These are phyloP conservation scores for Rhopilema esculentum DNA, from an alignment of 30 jellyfish, hydroid and myxozoan species.

Conservation along the genomic window DNA sequence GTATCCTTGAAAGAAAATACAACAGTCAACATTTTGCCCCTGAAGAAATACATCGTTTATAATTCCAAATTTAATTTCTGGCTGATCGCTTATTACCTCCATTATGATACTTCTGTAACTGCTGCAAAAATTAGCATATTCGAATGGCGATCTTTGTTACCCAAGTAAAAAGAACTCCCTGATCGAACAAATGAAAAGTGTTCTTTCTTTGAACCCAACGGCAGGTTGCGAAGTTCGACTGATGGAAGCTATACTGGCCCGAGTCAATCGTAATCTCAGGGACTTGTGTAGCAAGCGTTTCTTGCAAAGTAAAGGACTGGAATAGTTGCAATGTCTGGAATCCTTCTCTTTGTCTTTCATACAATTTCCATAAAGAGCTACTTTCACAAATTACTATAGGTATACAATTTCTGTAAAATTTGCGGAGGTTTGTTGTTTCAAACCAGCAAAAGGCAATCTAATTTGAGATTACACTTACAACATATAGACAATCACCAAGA, in stretches of 20 bases:
- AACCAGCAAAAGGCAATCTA: no score
- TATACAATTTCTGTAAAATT: no score
- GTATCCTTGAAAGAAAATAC: background rate
- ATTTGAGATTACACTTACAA: no score
- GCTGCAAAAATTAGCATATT: background rate
- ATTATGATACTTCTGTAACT: background rate
- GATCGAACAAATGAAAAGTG: background rate
- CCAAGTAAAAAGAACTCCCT: background rate
- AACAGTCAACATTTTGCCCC: conserved; percentile 24
- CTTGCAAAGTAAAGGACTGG: background rate
- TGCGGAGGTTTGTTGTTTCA: no score
- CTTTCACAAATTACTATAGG: no score
- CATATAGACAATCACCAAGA: no score
- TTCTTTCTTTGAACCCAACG: background rate
- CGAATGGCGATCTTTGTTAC: background rate
- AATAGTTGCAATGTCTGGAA: no score
- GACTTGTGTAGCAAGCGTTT: no score
- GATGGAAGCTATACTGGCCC: background rate
- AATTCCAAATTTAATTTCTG: conserved; percentile 13
- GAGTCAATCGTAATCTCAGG: no score
- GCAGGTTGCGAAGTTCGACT: background rate
- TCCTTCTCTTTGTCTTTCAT: no score
- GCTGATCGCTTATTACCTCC: background rate
- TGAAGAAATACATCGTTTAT: background rate
- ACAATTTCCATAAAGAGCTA: no score